Evolutionary conservation across 2,113 vertebrate species (phyloP).

Genomic region (Neogale vison): DNA sequence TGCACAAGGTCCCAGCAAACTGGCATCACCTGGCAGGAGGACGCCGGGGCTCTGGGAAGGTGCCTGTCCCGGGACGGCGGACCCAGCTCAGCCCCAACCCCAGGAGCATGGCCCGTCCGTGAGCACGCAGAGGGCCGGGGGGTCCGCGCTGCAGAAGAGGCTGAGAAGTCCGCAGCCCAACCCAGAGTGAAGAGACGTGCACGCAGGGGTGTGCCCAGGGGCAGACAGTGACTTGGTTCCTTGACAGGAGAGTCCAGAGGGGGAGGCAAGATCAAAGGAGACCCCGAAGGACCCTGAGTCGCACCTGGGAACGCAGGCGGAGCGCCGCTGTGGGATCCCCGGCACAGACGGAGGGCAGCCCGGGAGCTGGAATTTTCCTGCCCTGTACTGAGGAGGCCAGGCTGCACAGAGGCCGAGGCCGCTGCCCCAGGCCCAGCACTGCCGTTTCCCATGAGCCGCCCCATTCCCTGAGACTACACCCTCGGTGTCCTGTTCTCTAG

Average conservation of each 20-base stretch:
- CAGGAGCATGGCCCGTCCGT: rapidly evolving
- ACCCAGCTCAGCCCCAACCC: rapidly evolving
- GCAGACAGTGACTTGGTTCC: not conserved
- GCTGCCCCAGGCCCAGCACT: not conserved
- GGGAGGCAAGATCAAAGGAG: not conserved
- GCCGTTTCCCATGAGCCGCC: too few species aligned
- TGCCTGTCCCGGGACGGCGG: rapidly evolving
- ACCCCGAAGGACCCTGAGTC: rapidly evolving
- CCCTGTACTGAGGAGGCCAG: not conserved
- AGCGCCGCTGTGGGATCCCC: not conserved
- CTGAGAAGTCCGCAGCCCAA: not conserved
- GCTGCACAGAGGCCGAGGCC: not conserved
- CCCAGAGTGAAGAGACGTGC: not conserved
- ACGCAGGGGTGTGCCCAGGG: not conserved
- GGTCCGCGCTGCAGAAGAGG: not conserved
- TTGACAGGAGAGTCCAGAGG: not conserved
- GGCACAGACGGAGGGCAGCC: not conserved
- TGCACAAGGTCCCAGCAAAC: slow-evolving; percentile 3
- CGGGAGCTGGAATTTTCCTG: not conserved
- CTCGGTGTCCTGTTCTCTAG: too few species aligned
- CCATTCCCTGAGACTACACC: too few species aligned
- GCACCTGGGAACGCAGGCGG: not conserved
- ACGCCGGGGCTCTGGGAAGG: not conserved
- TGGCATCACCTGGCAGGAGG: not conserved
- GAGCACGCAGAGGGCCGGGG: not conserved